Base-by-base conservation (phyloP, 1,140 invertebrate genomes). In the Uloborus diversus region DNA sequence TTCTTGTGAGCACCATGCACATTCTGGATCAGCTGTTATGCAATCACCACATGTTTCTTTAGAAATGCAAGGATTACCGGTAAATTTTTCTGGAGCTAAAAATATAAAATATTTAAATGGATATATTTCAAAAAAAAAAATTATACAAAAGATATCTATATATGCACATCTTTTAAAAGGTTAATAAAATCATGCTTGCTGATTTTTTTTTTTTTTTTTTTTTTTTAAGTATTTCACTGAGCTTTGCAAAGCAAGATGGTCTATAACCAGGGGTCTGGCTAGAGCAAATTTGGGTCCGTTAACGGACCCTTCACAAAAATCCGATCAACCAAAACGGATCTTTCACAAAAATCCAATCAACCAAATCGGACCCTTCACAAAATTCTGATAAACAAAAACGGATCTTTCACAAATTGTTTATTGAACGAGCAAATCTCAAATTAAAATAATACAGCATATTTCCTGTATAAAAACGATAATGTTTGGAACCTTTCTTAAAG, bases 11-110 rank as follows among this genome's bases (percentile, higher is more conserved):
- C 96, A 98, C 96, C 96, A 99, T 13, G 93, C 94, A 87, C 96
- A 98, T 78, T 92, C 91, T 4, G 93, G 91, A 27, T 84, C 85
- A 37, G 94, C 96, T 83, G 94, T 92, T 83, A 98, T 94, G 87
- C 96, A 99, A 71, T 94, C 93, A 75, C 93, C 92, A 87, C 96
- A 99, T 0, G 91, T 95, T 82, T 91, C 90, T 87, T 96, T 96
- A 80, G 91, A 91, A 27, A 91, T 90, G 87, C 95, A 97, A 14
- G 75, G 83, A 83, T 83, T 85, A 86, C 85, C 68, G 81, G 79
- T 88, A 17, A 80, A 47, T 37, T 73, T 80, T 65, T 71, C 61
- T 53, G 79, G 47, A 20, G 47, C 68, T 69, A 28, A 23, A 37
- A 73, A 17, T n/a, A 32, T 13, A 14, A 23, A 20, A 9, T 17